Evolutionary conservation across 2,113 vertebrate genomes (phyloP), one percentile per base, ranked within the genome.

Genomic region (Nesospiza acunhae): DNA sequence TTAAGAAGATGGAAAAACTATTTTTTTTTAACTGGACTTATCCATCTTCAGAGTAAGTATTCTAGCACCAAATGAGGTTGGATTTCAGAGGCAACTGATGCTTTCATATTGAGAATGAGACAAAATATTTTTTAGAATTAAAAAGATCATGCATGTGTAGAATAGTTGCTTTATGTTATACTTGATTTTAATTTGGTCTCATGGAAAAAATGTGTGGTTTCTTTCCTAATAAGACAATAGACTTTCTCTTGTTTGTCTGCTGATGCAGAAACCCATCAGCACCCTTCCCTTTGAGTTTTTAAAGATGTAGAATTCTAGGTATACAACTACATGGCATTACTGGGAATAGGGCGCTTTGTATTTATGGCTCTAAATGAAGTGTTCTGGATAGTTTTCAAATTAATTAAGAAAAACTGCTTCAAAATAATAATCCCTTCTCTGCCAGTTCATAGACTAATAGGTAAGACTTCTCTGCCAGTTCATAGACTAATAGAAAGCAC

Each of bases 361-460:
- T 49, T 86, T 89, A 47, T 67, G 9, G 30, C 22, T 92, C 11
- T 93, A 76, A 76, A 83, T 47, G 46, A 78, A 77, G 13, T 41
- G 53, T 42, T 96, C 49, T 87, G 62, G 41, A 86, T 27, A 75
- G 31, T 27, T 53, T 92, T 78, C 85, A 96, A 87, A 37, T 20
- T 68, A 81, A 81, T 93, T 73, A 78, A 83, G 79, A 73, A 93
- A 93, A 92, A 44, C 16, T 79, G n/a, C 27, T 92, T 84, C 56
- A 77, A 87, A 91, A 39, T 56, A 87, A 88, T 78, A 84, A 82
- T 46, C 37, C 18, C 7, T 96, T 88, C 74, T 63, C 52, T 93
- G 64, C 60, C 44, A 83, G 79, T 47, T 47, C 14, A 41, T 3
- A 81, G 31, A 66, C 37, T n/a, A n/a, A n/a, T n/a, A n/a, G n/a